phyloP scores from a whole-genome alignment of 2,888 invertebrate species.

The Eilema sororculum region DNA sequence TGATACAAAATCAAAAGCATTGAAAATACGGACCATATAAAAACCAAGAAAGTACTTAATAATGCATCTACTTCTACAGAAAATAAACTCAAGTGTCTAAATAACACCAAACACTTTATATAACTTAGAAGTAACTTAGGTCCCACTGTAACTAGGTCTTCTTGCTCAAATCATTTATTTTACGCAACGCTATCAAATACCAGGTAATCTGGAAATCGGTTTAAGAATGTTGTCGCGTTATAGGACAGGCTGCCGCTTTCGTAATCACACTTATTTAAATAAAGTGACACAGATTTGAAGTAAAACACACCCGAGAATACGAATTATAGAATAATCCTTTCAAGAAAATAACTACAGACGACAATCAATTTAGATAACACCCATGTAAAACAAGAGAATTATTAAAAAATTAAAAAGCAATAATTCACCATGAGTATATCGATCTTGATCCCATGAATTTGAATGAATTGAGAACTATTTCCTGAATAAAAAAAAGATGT shows the following conservation, averaged over 20 bases:
- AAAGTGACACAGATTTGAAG: neutral
- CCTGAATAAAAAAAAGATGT: neutral
- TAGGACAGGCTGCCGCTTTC: conserved; percentile 21
- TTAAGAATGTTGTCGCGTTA: conserved; percentile 39
- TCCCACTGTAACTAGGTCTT: conserved; percentile 2
- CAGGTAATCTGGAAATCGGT: conserved; percentile 48
- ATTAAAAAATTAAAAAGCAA: neutral
- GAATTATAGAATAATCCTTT: neutral
- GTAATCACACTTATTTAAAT: conserved; percentile 30
- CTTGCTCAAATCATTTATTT: conserved; percentile 18
- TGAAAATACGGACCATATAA: neutral
- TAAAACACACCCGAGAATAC: neutral
- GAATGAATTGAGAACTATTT: no score
- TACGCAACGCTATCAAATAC: conserved; percentile 28
- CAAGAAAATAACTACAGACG: neutral
- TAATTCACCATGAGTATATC: no score
- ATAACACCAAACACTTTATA: neutral
- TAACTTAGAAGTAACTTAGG: neutral
- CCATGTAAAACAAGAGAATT: neutral
- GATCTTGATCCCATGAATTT: no score
- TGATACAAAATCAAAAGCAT: neutral
- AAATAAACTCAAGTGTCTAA: neutral
- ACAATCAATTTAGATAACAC: neutral
- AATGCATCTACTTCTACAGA: no score
- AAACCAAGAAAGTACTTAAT: no score